Conservation (phyloP, 2,797 vertebrate genomes). For the Acipenser transmontanus region DNA sequence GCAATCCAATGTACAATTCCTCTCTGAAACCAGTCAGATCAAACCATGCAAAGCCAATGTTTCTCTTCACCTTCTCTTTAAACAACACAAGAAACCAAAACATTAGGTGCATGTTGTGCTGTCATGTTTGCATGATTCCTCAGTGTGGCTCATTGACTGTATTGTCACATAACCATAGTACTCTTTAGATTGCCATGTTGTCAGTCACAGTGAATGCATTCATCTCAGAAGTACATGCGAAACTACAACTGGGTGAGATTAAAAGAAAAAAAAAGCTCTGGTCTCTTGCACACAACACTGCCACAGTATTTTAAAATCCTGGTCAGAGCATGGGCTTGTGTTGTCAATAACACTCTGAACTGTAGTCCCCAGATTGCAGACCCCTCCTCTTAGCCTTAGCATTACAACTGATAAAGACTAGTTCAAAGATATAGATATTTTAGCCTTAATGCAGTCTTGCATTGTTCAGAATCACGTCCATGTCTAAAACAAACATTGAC, state of each 20-base stretch:
- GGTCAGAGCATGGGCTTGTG: constrained; percentile 13
- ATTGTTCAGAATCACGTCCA: too few relatives aligned
- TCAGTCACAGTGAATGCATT: constrained; percentile 21
- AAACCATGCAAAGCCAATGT: constrained; percentile 2
- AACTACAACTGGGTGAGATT: constrained; percentile 30
- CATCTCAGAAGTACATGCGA: constrained; percentile 23
- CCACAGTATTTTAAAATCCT: constrained; percentile 19
- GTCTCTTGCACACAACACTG: constrained; percentile 13
- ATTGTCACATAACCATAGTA: constrained; percentile 16
- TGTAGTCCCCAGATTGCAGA: constrained; percentile 23
- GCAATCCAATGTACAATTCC: constrained; percentile 20
- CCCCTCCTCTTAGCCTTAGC: constrained; percentile 26
- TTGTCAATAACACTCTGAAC: constrained; percentile 28
- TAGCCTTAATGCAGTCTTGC: too few relatives aligned
- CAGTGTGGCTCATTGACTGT: constrained; percentile 24
- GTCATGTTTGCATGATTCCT: constrained; percentile 53
- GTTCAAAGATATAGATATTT: constrained; percentile 6
- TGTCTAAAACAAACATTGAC: too few relatives aligned
- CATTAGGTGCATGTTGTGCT: constrained; percentile 53
- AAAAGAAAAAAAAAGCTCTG: constrained; percentile 23
- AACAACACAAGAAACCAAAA: constrained; percentile 16
- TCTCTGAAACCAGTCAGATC: constrained; percentile 31
- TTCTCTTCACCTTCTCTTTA: constrained; percentile 18
- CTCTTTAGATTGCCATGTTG: constrained; percentile 12
- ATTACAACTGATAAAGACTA: constrained; percentile 15